phyloP scores from a whole-genome alignment of 2,888 invertebrate genomes.

The Parnassius orleans region DNA sequence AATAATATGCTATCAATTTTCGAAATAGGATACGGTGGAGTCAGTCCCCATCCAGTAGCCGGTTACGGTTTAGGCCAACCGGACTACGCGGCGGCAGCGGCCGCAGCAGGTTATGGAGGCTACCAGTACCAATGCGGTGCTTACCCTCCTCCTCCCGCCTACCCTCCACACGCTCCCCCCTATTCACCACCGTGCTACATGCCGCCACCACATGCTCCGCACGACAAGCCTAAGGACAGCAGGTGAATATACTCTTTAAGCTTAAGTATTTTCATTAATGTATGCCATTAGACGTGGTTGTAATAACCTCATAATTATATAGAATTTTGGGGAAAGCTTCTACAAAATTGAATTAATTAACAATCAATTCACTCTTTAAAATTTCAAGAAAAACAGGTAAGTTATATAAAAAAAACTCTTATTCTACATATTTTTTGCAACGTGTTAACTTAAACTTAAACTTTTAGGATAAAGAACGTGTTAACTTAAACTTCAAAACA shows the following conservation, averaged over 20 bases:
- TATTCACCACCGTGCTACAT: slow-evolving; percentile 93
- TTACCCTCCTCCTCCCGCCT: slow-evolving; percentile 83
- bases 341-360: too few relatives aligned
- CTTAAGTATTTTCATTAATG: too few relatives aligned
- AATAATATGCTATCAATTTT: neutral
- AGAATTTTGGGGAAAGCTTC: too few relatives aligned
- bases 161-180: slow-evolving; percentile 85
- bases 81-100: slow-evolving; percentile 89
- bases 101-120: slow-evolving; percentile 83
- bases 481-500: too few relatives aligned
- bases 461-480: too few relatives aligned
- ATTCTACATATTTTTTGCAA: too few relatives aligned
- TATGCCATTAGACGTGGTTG: too few relatives aligned
- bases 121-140: slow-evolving; percentile 79
- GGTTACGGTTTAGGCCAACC: slow-evolving; percentile 91
- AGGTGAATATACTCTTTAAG: slow-evolving; percentile 72
- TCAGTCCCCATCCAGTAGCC: slow-evolving; percentile 89
- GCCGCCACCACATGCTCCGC: slow-evolving; percentile 92
- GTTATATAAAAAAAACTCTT: too few relatives aligned
- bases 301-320: too few relatives aligned
- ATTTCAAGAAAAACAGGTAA: too few relatives aligned
- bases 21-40: slow-evolving; percentile 87
- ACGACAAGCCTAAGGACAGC: slow-evolving; percentile 89
- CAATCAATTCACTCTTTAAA: too few relatives aligned
- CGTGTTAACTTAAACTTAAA: too few relatives aligned